phyloP scores from a whole-genome alignment of 1,140 invertebrate species.

The Oedothorax gibbosus region DNA sequence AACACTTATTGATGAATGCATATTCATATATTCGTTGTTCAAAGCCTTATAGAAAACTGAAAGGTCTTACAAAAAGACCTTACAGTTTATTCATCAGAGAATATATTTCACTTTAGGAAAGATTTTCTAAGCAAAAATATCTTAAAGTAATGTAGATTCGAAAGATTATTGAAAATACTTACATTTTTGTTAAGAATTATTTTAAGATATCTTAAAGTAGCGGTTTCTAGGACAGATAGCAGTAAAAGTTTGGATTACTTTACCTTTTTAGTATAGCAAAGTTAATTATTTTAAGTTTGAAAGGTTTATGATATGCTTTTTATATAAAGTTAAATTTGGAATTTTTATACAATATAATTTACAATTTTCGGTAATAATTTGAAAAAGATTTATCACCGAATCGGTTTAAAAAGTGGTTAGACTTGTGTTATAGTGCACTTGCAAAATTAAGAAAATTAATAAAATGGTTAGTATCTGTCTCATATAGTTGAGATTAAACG shows the following conservation, averaged over 20 bases:
- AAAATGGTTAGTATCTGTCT: no score
- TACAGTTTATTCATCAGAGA: slow-evolving; percentile 42
- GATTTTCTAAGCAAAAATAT: slow-evolving; percentile 15
- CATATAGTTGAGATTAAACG: slow-evolving; percentile 35
- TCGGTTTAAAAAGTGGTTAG: slow-evolving; percentile 57
- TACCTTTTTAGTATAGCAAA: no score
- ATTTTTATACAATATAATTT: no score
- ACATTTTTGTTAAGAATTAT: slow-evolving; percentile 28
- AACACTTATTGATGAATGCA: slow-evolving; percentile 9
- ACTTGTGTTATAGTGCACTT: slow-evolving; percentile 43
- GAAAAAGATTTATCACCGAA: slow-evolving; percentile 56
- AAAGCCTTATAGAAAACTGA: no score
- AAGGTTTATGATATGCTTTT: no score
- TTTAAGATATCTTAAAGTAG: slow-evolving; percentile 13
- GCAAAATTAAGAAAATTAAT: slow-evolving; percentile 29
- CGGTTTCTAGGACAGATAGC: slow-evolving; percentile 21
- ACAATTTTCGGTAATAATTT: no score
- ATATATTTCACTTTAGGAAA: slow-evolving; percentile 37
- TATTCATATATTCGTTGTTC: slow-evolving; percentile 49
- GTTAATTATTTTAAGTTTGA: no score
- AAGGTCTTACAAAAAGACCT: slow-evolving; percentile 49
- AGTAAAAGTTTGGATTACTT: no score
- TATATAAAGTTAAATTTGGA: no score
- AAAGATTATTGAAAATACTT: slow-evolving; percentile 15
- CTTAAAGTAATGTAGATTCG: slow-evolving; percentile 10